These are phyloP conservation scores for Trichosurus vulpecula DNA, from an alignment of 2,797 vertebrate species.

Conservation along the genomic window DNA sequence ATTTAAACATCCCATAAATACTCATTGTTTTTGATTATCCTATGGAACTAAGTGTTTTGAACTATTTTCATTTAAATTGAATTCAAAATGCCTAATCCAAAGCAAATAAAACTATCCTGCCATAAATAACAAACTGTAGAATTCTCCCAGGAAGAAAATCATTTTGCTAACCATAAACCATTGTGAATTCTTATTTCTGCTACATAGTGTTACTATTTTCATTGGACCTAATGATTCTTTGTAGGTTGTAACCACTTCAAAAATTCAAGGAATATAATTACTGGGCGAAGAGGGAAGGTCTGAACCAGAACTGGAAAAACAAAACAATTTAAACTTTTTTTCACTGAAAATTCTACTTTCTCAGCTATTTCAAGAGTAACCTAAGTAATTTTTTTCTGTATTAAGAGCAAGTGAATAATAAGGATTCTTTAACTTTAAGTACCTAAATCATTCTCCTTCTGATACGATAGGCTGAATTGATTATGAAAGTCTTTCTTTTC, in stretches of 20 bases:
- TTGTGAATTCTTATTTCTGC: not conserved
- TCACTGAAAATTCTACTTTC: not conserved
- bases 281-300: not conserved
- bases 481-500: constrained; percentile 36
- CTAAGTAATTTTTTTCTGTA: not conserved
- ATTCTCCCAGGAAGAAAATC: not conserved
- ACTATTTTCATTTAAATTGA: not conserved
- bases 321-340: not conserved
- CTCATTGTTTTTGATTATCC: not conserved
- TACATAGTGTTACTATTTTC: not conserved
- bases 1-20: not conserved
- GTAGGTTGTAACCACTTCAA: too few species aligned
- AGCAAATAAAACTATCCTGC: not conserved
- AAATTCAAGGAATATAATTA: not conserved
- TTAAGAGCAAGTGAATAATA: constrained; percentile 16
- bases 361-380: not conserved
- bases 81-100: not conserved
- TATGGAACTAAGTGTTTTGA: not conserved
- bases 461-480: constrained; percentile 12
- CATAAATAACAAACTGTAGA: not conserved
- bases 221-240: not conserved
- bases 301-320: not conserved
- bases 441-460: constrained; percentile 6
- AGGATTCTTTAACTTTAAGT: not conserved
- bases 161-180: not conserved